A percentile compares a stretch with the other conserved stretches of the same genome.
These are phyloP conservation scores for Coreoperca whiteheadi DNA, from an alignment of 2,113 vertebrate species.

Conservation along the genomic window DNA sequence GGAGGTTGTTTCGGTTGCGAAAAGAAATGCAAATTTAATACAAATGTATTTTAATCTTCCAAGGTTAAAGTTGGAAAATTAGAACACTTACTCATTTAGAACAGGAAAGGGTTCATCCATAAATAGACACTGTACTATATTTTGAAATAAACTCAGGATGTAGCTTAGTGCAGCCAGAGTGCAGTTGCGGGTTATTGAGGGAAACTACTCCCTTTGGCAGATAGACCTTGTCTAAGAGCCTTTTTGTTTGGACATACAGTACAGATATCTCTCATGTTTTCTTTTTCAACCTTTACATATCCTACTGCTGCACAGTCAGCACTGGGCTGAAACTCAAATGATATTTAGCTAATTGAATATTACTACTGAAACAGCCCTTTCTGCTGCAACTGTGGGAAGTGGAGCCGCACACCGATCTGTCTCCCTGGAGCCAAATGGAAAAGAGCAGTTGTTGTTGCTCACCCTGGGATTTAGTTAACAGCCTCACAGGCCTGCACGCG, in stretches of 20 bases:
- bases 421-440: neutral
- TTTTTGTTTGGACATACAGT: neutral
- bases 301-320: neutral
- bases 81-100: neutral
- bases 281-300: neutral
- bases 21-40: no score
- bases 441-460: conserved; percentile 8
- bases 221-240: neutral
- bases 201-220: neutral
- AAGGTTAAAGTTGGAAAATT: neutral
- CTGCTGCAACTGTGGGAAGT: neutral
- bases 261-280: neutral
- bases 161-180: neutral
- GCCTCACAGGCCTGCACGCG: neutral
- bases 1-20: neutral
- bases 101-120: neutral
- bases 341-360: conserved; percentile 27
- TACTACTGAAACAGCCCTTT: conserved; percentile 1
- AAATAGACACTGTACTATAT: neutral
- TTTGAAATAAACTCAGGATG: neutral
- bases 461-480: neutral
- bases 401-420: conserved; percentile 1
- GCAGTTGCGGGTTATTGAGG: conserved; percentile 5
- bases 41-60: neutral
- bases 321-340: neutral